Evolutionary conservation across 2,113 vertebrate species (phyloP).

Genomic region (Sialia sialis): DNA sequence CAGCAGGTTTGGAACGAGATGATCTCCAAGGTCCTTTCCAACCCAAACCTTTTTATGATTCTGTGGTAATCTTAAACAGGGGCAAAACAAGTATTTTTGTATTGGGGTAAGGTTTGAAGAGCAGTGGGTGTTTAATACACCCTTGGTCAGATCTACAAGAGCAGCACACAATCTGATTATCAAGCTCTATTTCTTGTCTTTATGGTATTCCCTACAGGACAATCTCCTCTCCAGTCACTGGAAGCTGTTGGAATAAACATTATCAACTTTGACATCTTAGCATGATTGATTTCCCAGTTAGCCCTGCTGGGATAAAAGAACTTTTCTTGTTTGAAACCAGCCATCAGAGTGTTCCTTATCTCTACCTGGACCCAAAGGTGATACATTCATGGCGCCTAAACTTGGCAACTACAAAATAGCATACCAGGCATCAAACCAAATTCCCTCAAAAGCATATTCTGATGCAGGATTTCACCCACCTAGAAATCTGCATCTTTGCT

Average conservation of each 20-base stretch:
- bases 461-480: background rate
- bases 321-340: background rate
- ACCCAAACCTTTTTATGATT: background rate
- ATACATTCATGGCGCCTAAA: background rate
- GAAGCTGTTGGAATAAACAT: background rate
- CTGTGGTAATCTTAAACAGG: background rate
- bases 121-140: background rate
- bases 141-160: accelerated
- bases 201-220: background rate
- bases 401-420: background rate
- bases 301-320: background rate
- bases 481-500: accelerated
- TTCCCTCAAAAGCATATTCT: background rate
- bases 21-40: background rate
- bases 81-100: background rate
- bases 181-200: background rate
- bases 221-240: background rate
- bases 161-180: background rate
- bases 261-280: background rate
- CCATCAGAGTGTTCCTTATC: background rate
- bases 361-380: background rate
- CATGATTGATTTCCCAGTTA: background rate
- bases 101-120: background rate
- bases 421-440: background rate
- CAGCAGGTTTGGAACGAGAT: background rate